These are phyloP conservation scores for Arctia plantaginis DNA, from an alignment of 2,888 invertebrate genomes.

Conservation along the genomic window DNA sequence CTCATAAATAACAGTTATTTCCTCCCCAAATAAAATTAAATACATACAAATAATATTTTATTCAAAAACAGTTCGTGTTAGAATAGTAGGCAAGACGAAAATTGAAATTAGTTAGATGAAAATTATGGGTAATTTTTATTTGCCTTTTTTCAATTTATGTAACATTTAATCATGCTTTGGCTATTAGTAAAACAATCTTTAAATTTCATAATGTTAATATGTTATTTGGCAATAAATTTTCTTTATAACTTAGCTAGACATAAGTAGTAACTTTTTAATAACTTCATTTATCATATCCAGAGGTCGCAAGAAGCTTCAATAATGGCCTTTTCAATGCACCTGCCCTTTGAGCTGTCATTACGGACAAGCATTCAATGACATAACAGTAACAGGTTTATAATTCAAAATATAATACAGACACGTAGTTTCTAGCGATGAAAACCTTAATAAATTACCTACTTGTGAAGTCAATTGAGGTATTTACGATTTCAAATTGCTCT, in stretches of 20 bases:
- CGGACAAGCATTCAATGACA: slow-evolving; percentile 26
- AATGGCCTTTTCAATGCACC: slow-evolving; percentile 27
- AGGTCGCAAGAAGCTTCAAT: slow-evolving; percentile 28
- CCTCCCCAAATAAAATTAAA: slow-evolving; percentile 59
- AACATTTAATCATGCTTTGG: slow-evolving; percentile 27
- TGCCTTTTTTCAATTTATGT: slow-evolving; percentile 37
- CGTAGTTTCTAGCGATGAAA: not conserved
- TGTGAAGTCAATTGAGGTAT: not conserved
- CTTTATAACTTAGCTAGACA: slow-evolving; percentile 4
- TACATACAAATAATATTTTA: slow-evolving; percentile 49
- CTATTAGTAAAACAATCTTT: slow-evolving; percentile 32
- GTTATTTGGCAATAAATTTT: not conserved
- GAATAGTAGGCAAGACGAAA: slow-evolving; percentile 15
- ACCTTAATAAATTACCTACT: not conserved
- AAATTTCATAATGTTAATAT: not conserved
- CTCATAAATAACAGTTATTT: slow-evolving; percentile 74
- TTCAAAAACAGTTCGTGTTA: slow-evolving; percentile 41
- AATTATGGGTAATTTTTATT: slow-evolving; percentile 32
- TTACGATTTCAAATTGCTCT: not conserved
- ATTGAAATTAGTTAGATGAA: slow-evolving; percentile 40
- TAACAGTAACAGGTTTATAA: slow-evolving; percentile 13
- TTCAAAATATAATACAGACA: slow-evolving; percentile 26
- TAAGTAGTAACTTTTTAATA: slow-evolving; percentile 12
- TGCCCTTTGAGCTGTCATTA: slow-evolving; percentile 37
- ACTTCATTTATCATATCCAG: slow-evolving; percentile 14